Evolutionary conservation across 2,888 invertebrate genomes (phyloP), one percentile per base, ranked within the genome.

Genomic region (Ormyrus nitidulus): DNA sequence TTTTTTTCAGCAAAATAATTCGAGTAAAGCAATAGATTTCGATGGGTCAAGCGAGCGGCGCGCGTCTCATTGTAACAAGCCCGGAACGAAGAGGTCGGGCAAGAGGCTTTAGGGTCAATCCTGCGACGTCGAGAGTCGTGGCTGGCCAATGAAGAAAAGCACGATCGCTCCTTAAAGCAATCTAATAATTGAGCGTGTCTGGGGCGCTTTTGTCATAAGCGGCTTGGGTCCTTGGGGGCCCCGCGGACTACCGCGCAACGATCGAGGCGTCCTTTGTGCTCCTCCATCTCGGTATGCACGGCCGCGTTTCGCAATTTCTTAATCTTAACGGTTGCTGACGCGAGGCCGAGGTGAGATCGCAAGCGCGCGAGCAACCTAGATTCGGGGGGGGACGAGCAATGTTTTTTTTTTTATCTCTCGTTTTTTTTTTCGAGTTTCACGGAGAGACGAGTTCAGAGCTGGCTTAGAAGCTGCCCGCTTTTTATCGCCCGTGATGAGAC

Each of bases 251-350:
- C 11, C 9, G 19, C 51, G 19, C 49, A 34, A 53, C 59, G n/a
- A n/a, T 44, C 48, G 34, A 6, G 65, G 61, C 49, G 46, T 51
- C 53, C 73, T 51, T 64, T 48, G 54, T 53, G 64, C 34, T n/a
- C n/a, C 46, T 10, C 6, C n/a, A n/a, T n/a, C 71, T 61, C 78
- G 11, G 59, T 68, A 68, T 73, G 68, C 58, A 34, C 59, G 34
- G 62, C 54, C 79, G 69, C 75, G 75, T 65, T 65, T 61, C 56
- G 72, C 66, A 34, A 66, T 76, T 80, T 76, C 71, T 80, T 76
- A 72, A 76, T 80, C 76, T 80, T 72, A 62, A 72, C 76, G 72
- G 76, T 70, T 61, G 76, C 62, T 54, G 62, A 72, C 62, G 53
- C 61, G 10, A 48, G 66, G 9, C 53, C 7, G 69, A 34, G 73